Conservation (phyloP, 1,140 invertebrate genomes). For the Cotesia typhae region DNA sequence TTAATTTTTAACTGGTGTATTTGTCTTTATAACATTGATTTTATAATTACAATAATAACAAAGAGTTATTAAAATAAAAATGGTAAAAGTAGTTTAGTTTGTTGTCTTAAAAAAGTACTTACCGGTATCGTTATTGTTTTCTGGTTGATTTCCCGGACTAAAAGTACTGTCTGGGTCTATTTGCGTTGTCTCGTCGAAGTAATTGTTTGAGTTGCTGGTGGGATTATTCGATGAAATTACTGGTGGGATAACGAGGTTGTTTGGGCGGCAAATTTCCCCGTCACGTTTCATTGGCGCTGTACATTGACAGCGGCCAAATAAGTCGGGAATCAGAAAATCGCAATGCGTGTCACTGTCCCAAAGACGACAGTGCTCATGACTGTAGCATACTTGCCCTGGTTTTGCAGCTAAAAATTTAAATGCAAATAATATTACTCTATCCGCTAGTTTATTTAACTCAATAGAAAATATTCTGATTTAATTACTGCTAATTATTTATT, state of each 20-base stretch:
- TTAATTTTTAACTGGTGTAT: background rate
- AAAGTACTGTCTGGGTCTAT: constrained; percentile 8
- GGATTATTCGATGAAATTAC: constrained; percentile 24
- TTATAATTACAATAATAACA: background rate
- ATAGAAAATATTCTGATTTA: constrained; percentile 14
- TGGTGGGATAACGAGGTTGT: constrained; percentile 54
- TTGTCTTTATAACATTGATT: background rate
- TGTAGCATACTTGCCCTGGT: constrained; percentile 88
- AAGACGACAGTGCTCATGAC: constrained; percentile 84
- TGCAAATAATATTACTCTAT: background rate
- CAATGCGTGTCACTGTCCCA: constrained; percentile 85
- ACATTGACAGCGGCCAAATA: constrained; percentile 88
- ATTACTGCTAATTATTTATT: background rate
- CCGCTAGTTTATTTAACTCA: too few species aligned
- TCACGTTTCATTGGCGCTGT: constrained; percentile 74
- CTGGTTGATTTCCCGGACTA: constrained; percentile 12
- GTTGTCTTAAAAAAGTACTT: background rate
- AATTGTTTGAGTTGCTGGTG: constrained; percentile 20
- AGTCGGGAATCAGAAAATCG: constrained; percentile 86
- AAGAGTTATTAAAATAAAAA: too few species aligned
- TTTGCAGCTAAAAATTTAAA: constrained; percentile 76
- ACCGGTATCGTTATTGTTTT: constrained; percentile 47
- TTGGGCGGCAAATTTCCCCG: constrained; percentile 68
- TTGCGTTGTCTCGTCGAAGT: background rate
- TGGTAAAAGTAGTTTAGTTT: too few species aligned